A percentile compares a stretch with the other conserved stretches of the same genome.
Conservation (phyloP, 2,888 invertebrate species). For the Leucophora obtusa region DNA sequence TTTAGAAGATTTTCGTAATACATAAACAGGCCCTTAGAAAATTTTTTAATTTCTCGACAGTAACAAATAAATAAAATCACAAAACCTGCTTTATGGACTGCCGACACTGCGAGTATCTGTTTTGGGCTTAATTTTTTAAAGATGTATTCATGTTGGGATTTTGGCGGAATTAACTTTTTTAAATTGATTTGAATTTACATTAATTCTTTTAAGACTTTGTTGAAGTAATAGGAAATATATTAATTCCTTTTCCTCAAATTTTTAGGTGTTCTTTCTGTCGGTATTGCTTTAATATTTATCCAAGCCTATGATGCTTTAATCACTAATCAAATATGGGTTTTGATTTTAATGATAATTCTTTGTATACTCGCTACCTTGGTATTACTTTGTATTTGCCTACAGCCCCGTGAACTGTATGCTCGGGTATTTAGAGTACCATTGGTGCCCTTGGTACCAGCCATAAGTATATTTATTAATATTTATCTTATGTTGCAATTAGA, state of each 20-base stretch:
- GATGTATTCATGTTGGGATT: no score
- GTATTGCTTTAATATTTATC: constrained; percentile 72
- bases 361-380: constrained; percentile 67
- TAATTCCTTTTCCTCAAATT: not conserved
- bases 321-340: constrained; percentile 71
- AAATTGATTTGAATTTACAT: no score
- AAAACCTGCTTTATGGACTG: no score
- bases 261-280: constrained; percentile 72
- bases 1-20: no score
- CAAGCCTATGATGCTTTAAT: constrained; percentile 71
- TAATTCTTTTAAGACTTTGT: no score
- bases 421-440: constrained; percentile 85
- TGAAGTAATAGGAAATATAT: no score
- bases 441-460: constrained; percentile 89
- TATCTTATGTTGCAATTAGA: constrained; percentile 91
- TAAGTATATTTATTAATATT: constrained; percentile 90
- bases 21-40: no score
- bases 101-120: no score
- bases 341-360: constrained; percentile 69
- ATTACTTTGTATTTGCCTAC: constrained; percentile 73
- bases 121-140: no score
- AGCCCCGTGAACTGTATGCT: constrained; percentile 72
- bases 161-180: no score
- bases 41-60: no score
- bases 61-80: no score